phyloP scores from a whole-genome alignment of 2,113 vertebrate genomes.

The Thalassarche chlororhynchos region DNA sequence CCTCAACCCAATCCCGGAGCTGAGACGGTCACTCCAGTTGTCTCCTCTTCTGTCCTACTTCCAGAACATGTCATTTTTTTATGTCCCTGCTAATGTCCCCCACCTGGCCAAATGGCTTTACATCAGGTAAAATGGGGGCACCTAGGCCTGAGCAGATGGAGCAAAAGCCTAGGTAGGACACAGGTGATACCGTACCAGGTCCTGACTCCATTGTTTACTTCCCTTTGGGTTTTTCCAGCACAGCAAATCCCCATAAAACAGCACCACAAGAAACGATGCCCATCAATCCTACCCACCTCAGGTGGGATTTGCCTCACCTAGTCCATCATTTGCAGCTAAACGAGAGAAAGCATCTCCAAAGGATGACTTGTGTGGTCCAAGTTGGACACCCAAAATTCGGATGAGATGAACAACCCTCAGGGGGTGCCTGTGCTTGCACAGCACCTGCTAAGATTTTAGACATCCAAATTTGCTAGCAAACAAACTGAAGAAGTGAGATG shows the following conservation, averaged over 20 bases:
- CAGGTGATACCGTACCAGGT: background rate
- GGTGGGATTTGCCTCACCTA: background rate
- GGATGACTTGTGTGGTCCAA: accelerated
- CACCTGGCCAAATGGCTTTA: background rate
- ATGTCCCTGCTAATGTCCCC: background rate
- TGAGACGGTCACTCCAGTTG: background rate
- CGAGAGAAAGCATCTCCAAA: background rate
- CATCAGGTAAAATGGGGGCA: background rate
- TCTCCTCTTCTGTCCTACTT: background rate
- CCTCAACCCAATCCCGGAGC: background rate
- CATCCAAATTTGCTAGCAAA: background rate
- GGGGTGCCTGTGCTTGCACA: background rate
- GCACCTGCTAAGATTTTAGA: background rate
- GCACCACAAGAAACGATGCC: background rate
- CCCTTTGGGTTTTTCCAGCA: background rate
- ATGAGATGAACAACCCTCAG: background rate
- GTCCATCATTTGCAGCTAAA: background rate
- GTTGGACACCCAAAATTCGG: background rate
- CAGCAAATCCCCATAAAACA: background rate
- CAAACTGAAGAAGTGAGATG: background rate
- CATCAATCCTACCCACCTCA: background rate
- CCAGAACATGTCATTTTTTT: background rate
- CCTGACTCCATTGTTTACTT: background rate
- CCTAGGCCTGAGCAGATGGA: background rate
- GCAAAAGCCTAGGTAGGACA: background rate